Percentiles rank a stretch among this genome's conserved stretches.
phyloP scores from a whole-genome alignment of 2,113 vertebrate species.

The Sander vitreus region DNA sequence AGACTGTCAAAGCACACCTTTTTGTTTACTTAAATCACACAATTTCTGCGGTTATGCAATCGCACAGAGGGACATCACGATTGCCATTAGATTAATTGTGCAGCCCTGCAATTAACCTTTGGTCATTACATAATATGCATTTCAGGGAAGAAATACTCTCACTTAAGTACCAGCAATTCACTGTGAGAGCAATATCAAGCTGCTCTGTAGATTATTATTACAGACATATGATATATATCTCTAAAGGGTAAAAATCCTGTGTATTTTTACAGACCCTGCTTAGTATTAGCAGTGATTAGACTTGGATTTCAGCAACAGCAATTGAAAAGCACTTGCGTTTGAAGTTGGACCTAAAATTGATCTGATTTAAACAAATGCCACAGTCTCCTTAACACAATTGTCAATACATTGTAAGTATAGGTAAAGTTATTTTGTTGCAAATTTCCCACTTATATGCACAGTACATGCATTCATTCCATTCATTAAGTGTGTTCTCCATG shows the following conservation, averaged over 20 bases:
- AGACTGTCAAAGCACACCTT: no score
- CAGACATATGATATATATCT: background rate
- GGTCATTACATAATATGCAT: conserved; percentile 13
- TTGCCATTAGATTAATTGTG: no score
- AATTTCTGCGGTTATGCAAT: no score
- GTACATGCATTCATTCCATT: background rate
- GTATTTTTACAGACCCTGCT: background rate
- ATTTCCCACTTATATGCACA: no score
- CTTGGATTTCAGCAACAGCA: background rate
- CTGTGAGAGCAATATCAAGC: background rate
- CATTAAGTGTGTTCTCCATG: background rate
- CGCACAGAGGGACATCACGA: no score
- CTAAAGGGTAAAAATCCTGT: background rate
- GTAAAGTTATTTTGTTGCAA: no score
- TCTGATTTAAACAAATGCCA: background rate
- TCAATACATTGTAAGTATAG: background rate
- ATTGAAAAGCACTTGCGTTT: background rate
- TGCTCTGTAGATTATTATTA: background rate
- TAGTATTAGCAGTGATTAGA: background rate
- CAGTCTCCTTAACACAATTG: background rate
- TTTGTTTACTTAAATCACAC: no score
- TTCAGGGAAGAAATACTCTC: background rate
- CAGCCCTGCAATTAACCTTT: conserved; percentile 29
- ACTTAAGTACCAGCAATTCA: conserved; percentile 1
- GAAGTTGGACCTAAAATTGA: background rate